Conservation (phyloP, 2,113 vertebrate species). For the Spheniscus mendiculus region DNA sequence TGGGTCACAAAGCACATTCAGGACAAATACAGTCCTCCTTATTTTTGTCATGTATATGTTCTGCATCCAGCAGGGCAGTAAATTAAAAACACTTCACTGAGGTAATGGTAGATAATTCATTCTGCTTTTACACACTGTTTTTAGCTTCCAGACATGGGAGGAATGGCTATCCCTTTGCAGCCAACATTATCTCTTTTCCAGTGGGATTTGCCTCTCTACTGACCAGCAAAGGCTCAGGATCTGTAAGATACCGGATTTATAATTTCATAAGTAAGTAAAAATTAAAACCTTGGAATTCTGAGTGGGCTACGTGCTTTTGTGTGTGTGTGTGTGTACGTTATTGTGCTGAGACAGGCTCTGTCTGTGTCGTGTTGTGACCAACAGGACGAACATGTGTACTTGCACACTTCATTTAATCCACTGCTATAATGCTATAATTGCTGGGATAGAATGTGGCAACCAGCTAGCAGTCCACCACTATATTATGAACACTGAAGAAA, state of each 20-base stretch:
- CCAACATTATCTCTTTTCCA: background rate
- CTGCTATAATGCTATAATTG: background rate
- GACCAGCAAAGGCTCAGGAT: background rate
- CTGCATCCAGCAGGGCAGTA: conserved; percentile 7
- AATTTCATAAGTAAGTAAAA: background rate
- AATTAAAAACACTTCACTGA: conserved; percentile 44
- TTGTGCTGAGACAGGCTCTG: background rate
- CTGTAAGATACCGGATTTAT: background rate
- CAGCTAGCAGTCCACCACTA: background rate
- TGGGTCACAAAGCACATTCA: background rate
- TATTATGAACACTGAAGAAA: background rate
- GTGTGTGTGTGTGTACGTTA: background rate
- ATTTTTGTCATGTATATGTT: background rate
- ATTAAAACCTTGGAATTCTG: background rate
- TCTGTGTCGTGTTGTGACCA: background rate
- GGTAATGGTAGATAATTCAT: conserved; percentile 27
- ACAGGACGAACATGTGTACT: background rate
- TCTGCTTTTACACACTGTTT: conserved; percentile 3
- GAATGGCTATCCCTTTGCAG: background rate
- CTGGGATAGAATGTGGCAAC: background rate
- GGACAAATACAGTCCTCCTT: background rate
- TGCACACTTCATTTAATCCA: background rate
- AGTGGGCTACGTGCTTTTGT: background rate
- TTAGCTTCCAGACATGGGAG: conserved; percentile 10
- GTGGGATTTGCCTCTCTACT: background rate